Conservation (phyloP, 1,140 invertebrate genomes). For the Drosophila lacteicornis region DNA sequence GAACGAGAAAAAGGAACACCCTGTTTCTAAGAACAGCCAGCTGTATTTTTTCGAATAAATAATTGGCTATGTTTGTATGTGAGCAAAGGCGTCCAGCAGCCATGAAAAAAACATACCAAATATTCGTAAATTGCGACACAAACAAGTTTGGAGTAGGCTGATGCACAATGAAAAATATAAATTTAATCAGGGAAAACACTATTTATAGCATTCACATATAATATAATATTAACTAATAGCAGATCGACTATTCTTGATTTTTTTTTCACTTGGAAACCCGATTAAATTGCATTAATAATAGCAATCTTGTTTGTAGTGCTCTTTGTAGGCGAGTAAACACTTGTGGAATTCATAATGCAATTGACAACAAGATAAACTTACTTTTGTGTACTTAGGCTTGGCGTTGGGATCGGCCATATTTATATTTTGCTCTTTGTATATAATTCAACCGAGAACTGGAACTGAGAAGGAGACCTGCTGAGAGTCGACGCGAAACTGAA, state of each 20-base stretch:
- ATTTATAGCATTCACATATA: neutral
- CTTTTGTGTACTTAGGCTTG: slow-evolving; percentile 79
- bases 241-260: neutral
- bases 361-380: slow-evolving; percentile 52
- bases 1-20: slow-evolving; percentile 7
- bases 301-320: neutral
- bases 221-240: neutral
- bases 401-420: slow-evolving; percentile 79
- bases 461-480: slow-evolving; percentile 4
- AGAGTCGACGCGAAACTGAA: slow-evolving; percentile 49
- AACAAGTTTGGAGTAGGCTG: slow-evolving; percentile 31
- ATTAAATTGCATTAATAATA: neutral
- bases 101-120: neutral
- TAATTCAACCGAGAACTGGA: slow-evolving; percentile 5
- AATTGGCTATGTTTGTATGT: neutral
- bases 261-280: neutral
- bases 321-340: neutral
- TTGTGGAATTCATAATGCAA: slow-evolving; percentile 6
- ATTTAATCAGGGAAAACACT: neutral
- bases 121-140: slow-evolving; percentile 47
- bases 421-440: slow-evolving; percentile 6
- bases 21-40: slow-evolving; percentile 15
- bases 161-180: neutral
- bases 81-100: neutral
- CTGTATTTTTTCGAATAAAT: neutral